These are phyloP conservation scores for Enteromius treurensis DNA, from an alignment of 2,797 vertebrate species.

Conservation along the genomic window DNA sequence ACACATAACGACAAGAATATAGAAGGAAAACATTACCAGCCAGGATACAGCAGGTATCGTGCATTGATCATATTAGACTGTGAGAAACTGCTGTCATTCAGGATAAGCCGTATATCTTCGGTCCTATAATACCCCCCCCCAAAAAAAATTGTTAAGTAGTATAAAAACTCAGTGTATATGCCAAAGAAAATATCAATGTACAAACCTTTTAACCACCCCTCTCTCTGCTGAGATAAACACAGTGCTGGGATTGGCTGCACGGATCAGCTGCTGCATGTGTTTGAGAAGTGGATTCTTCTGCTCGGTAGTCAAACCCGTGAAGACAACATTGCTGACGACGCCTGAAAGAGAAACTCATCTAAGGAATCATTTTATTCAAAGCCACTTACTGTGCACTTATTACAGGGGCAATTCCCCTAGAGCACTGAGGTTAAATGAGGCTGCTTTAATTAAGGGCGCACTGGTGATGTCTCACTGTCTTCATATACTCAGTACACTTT, in stretches of 20 bases:
- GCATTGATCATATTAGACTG: slow-evolving; percentile 88
- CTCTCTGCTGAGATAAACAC: slow-evolving; percentile 90
- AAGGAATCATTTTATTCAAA: background rate
- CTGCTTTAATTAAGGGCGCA: slow-evolving; percentile 4
- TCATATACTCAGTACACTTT: slow-evolving; percentile 39
- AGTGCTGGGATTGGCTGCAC: slow-evolving; percentile 86
- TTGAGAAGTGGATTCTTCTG: slow-evolving; percentile 86
- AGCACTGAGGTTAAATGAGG: slow-evolving; percentile 14
- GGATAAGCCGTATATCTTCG: slow-evolving; percentile 90
- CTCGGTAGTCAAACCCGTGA: slow-evolving; percentile 85
- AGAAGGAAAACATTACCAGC: slow-evolving; percentile 83
- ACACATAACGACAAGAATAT: background rate
- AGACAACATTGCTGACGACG: slow-evolving; percentile 88
- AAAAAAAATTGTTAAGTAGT: background rate
- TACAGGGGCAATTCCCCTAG: background rate
- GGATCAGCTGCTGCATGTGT: slow-evolving; percentile 88
- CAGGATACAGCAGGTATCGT: slow-evolving; percentile 93
- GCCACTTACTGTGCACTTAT: slow-evolving; percentile 2
- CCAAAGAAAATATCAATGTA: slow-evolving; percentile 49
- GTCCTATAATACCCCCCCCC: slow-evolving; percentile 74
- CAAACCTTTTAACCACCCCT: slow-evolving; percentile 89
- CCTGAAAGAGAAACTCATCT: slow-evolving; percentile 75
- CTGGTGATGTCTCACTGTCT: slow-evolving; percentile 41
- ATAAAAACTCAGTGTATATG: background rate
- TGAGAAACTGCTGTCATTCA: slow-evolving; percentile 89